These are phyloP conservation scores for Galemys pyrenaicus DNA, from an alignment of 2,113 vertebrate genomes.

Conservation along the genomic window DNA sequence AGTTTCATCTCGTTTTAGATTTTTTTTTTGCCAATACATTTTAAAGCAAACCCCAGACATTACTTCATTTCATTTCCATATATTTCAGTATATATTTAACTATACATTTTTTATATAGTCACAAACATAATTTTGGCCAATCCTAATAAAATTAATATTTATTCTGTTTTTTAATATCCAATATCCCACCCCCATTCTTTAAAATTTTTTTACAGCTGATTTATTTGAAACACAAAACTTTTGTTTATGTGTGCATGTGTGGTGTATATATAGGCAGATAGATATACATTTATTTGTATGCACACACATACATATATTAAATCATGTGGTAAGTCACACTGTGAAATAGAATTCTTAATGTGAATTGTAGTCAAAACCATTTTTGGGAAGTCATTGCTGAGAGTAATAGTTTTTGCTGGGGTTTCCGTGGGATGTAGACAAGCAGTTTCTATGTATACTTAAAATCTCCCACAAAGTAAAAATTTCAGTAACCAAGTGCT, in stretches of 20 bases:
- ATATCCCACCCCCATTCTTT: neutral
- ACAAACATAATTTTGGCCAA: neutral
- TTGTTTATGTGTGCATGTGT: neutral
- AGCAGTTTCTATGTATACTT: neutral
- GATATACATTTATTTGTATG: no score
- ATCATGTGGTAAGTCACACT: neutral
- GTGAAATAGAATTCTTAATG: neutral
- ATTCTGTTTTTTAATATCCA: neutral
- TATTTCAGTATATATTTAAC: conserved; percentile 1
- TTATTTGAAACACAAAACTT: conserved; percentile 39
- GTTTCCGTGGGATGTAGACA: no score
- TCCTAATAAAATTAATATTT: neutral
- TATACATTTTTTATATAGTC: neutral
- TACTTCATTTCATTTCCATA: neutral
- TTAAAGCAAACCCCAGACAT: neutral
- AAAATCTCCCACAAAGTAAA: neutral
- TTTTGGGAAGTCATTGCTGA: neutral
- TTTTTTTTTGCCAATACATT: neutral
- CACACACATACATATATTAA: no score
- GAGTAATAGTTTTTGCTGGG: neutral
- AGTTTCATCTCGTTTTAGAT: neutral
- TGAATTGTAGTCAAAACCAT: neutral
- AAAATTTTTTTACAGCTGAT: neutral
- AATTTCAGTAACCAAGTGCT: neutral
- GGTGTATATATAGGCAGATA: no score